phyloP scores from a whole-genome alignment of 2,888 invertebrate genomes.

The Brenthis hecate region DNA sequence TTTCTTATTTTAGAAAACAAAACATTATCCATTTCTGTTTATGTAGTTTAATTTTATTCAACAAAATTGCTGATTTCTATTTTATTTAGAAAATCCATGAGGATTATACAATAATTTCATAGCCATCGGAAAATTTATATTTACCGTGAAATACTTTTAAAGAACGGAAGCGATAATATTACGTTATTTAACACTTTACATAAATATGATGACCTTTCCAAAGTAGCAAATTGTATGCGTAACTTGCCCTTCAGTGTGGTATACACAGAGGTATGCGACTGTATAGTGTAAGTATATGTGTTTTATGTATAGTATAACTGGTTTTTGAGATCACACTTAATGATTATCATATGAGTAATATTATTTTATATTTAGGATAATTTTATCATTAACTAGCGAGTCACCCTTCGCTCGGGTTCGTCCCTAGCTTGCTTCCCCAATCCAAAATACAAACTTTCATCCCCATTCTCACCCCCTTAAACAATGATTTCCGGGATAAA shows the following conservation, averaged over 20 bases:
- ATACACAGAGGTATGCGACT: constrained; percentile 18
- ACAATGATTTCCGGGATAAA: too few species aligned
- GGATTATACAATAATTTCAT: not conserved
- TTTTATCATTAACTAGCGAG: too few species aligned
- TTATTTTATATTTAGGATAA: too few species aligned
- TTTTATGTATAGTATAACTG: too few species aligned
- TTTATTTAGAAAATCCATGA: too few species aligned
- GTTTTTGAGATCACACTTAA: too few species aligned
- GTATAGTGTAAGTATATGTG: constrained; percentile 9
- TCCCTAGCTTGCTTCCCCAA: too few species aligned
- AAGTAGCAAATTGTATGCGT: constrained; percentile 17
- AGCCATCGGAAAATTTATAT: not conserved
- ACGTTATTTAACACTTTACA: constrained; percentile 1
- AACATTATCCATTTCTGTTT: not conserved
- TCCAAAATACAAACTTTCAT: too few species aligned
- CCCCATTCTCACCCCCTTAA: too few species aligned
- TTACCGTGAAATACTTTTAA: not conserved
- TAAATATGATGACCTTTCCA: constrained; percentile 25
- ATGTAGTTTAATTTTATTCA: not conserved
- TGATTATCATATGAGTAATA: too few species aligned
- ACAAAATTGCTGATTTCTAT: too few species aligned
- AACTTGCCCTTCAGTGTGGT: constrained; percentile 27
- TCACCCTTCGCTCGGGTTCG: too few species aligned
- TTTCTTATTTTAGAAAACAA: constrained; percentile 8
- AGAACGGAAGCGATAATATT: constrained; percentile 10